A percentile compares a stretch with the other conserved stretches of the same genome.
phyloP scores from a whole-genome alignment of 2,797 vertebrate species.

The Phoebastria nigripes region DNA sequence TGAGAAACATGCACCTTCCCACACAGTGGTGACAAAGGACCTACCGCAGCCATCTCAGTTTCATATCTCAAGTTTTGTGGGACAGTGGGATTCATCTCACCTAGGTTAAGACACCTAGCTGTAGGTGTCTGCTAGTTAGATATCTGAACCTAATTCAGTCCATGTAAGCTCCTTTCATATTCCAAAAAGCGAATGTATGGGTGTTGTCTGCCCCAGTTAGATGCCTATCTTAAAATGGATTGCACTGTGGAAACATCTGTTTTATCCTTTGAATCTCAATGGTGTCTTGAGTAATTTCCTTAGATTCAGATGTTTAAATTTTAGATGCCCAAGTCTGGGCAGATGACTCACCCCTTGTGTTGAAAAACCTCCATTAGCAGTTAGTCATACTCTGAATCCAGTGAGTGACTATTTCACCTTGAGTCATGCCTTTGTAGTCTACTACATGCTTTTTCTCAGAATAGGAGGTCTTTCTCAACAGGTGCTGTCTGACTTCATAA shows the following conservation, averaged over 20 bases:
- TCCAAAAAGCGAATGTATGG: not conserved
- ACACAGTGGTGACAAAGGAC: not conserved
- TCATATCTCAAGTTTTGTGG: not conserved
- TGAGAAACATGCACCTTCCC: not conserved
- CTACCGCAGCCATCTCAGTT: not conserved
- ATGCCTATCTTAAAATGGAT: slow-evolving; percentile 2
- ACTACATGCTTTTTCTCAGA: not conserved
- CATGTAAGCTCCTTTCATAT: not conserved
- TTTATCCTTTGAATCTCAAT: not conserved
- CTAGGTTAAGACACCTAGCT: not conserved
- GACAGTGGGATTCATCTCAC: not conserved
- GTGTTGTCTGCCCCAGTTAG: not conserved
- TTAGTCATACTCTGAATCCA: slow-evolving; percentile 11
- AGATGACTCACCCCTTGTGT: not conserved
- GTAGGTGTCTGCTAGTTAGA: not conserved
- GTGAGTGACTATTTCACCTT: not conserved
- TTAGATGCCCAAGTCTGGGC: not conserved
- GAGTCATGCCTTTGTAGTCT: not conserved
- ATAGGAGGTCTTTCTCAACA: not conserved
- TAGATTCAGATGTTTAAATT: slow-evolving; percentile 5
- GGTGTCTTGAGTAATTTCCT: not conserved
- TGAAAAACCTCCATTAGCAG: not conserved
- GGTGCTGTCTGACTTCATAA: not conserved
- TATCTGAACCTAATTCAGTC: not conserved
- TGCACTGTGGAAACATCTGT: not conserved